phyloP scores from a whole-genome alignment of 2,888 invertebrate genomes.

The Eupithecia tripunctaria region DNA sequence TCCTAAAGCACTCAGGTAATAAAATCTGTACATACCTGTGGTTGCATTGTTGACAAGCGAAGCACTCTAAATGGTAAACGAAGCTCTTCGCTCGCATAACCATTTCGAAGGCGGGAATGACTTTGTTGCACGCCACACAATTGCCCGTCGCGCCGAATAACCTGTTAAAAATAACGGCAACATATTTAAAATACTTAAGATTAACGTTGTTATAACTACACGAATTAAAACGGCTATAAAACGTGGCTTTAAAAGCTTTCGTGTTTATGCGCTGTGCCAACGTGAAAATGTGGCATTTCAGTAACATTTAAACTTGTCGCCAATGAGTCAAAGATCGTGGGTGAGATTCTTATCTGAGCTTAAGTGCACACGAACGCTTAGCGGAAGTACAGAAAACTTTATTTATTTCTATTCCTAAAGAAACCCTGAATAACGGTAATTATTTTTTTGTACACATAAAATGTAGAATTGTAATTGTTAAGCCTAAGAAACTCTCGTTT shows the following conservation, averaged over 20 bases:
- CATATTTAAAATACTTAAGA: slow-evolving; percentile 4
- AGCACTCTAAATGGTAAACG: slow-evolving; percentile 97
- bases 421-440: neutral
- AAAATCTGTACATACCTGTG: slow-evolving; percentile 88
- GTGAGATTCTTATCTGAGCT: slow-evolving; percentile 20
- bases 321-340: slow-evolving; percentile 29
- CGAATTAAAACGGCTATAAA: slow-evolving; percentile 48
- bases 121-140: slow-evolving; percentile 96
- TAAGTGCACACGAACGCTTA: slow-evolving; percentile 10
- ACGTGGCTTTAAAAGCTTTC: slow-evolving; percentile 33
- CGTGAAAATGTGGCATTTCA: slow-evolving; percentile 34
- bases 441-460: slow-evolving; percentile 4
- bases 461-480: neutral
- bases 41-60: slow-evolving; percentile 97
- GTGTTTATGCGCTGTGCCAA: slow-evolving; percentile 26
- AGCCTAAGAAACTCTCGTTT: neutral
- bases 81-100: slow-evolving; percentile 96
- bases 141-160: slow-evolving; percentile 95
- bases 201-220: slow-evolving; percentile 48
- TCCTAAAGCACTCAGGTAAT: slow-evolving; percentile 17
- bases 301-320: slow-evolving; percentile 34
- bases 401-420: neutral
- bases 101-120: slow-evolving; percentile 97
- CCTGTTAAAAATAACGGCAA: slow-evolving; percentile 80
- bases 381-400: neutral